Evolutionary conservation across 2,797 vertebrate genomes (phyloP).

Genomic region (Sitta carolinensis): DNA sequence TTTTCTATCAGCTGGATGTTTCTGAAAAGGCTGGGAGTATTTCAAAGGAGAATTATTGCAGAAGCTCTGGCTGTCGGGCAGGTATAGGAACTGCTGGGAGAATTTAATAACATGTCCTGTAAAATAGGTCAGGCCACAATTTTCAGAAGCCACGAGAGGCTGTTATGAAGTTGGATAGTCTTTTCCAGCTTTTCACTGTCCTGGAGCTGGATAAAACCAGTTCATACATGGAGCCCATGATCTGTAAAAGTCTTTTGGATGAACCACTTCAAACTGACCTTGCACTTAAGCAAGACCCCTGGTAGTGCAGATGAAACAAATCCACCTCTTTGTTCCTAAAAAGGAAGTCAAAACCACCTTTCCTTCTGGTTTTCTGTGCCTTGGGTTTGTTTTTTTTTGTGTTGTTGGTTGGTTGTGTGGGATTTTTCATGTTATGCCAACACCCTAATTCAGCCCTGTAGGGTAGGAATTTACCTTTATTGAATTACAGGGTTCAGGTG

Average conservation of each 20-base stretch:
- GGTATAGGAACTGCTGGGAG: not conserved
- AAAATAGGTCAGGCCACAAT: not conserved
- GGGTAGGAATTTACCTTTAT: not conserved
- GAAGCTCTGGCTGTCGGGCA: not conserved
- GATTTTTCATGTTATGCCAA: not conserved
- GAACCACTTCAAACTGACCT: not conserved
- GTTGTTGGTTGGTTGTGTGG: not conserved
- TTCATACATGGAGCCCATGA: not conserved
- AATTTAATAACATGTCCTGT: not conserved
- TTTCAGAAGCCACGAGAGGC: not conserved
- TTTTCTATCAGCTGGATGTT: not conserved
- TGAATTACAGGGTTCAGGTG: not conserved
- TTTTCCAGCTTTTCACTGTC: not conserved
- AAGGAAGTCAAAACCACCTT: not conserved
- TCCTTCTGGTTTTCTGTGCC: not conserved
- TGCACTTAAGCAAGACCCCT: not conserved
- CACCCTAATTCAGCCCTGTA: not conserved
- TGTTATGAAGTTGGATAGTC: not conserved
- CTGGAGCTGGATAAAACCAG: not conserved
- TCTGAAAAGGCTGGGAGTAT: not conserved
- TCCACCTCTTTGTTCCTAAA: not conserved
- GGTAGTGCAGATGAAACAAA: not conserved
- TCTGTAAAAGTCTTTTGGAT: not conserved
- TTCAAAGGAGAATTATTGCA: not conserved
- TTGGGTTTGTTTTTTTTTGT: rapidly evolving